These are phyloP conservation scores for Invenusta paracnida DNA, from an alignment of 2,888 invertebrate genomes.

Conservation along the genomic window DNA sequence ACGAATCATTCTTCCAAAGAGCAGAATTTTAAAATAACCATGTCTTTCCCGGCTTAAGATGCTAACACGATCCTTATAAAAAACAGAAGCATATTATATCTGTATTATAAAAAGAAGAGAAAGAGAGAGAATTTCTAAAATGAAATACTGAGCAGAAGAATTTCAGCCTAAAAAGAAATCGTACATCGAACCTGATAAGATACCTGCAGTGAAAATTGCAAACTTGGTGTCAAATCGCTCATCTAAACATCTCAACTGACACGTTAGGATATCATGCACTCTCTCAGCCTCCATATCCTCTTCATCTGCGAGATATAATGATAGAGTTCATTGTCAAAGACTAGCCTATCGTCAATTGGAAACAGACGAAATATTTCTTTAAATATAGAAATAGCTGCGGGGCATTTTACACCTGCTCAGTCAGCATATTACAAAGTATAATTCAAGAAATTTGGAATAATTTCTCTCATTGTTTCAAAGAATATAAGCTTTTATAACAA, in stretches of 20 bases:
- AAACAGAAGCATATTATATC: no score
- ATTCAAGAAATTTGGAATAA: no score
- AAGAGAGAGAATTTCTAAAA: background rate
- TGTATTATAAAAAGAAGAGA: background rate
- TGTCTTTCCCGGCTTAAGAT: no score
- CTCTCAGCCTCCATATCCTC: background rate
- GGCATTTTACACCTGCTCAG: no score
- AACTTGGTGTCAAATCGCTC: slow-evolving; percentile 12
- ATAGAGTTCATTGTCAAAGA: background rate
- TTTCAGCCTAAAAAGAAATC: background rate
- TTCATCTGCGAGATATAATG: background rate
- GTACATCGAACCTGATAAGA: background rate
- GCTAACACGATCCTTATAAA: no score
- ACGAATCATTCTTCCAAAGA: background rate
- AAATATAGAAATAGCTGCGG: background rate
- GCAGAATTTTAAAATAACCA: background rate
- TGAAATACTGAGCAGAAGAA: background rate
- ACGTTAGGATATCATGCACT: background rate
- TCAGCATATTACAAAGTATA: no score
- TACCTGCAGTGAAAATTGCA: slow-evolving; percentile 9
- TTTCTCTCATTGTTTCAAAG: no score
- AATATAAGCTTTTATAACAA: no score
- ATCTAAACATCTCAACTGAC: background rate
- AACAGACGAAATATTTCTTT: background rate
- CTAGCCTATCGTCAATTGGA: background rate